Conservation (phyloP, 30 jellyfish, hydroid and myxozoan genomes). For the Turritopsis dohrnii region DNA sequence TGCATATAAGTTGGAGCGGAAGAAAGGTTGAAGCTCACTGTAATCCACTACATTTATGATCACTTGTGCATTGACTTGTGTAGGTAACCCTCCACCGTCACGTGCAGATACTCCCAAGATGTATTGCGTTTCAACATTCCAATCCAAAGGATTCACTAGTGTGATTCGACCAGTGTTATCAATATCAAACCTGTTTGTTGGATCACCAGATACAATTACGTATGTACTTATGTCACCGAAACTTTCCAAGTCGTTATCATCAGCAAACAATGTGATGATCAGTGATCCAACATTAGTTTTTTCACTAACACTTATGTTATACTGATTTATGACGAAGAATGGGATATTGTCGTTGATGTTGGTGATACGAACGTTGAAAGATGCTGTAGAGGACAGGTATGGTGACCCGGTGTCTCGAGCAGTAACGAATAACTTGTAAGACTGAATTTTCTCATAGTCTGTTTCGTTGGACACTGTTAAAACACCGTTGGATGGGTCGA, state of each 20-base stretch:
- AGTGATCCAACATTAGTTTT: slow-evolving; percentile 47
- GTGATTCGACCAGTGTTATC: slow-evolving; percentile 49
- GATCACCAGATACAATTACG: slow-evolving; percentile 47
- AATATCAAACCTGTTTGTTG: slow-evolving; percentile 50
- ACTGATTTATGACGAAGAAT: slow-evolving; percentile 19
- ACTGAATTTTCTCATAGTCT: slow-evolving; percentile 70
- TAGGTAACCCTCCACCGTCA: slow-evolving; percentile 49
- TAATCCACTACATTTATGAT: slow-evolving; percentile 42
- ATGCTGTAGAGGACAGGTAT: slow-evolving; percentile 40
- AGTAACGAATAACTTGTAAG: slow-evolving; percentile 40
- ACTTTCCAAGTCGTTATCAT: slow-evolving; percentile 60
- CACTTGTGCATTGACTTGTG: slow-evolving; percentile 54
- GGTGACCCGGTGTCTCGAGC: slow-evolving; percentile 84
- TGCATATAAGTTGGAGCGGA: slow-evolving; percentile 47
- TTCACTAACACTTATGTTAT: slow-evolving; percentile 59
- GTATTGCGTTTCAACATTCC: slow-evolving; percentile 22
- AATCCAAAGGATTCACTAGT: slow-evolving; percentile 30
- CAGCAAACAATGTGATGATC: slow-evolving; percentile 51
- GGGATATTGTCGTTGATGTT: slow-evolving; percentile 83
- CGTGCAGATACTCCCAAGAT: slow-evolving; percentile 49
- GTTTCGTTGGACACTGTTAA: slow-evolving; percentile 30
- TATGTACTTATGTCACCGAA: slow-evolving; percentile 51
- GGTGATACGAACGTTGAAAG: slow-evolving; percentile 29
- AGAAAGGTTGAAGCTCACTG: slow-evolving; percentile 65
- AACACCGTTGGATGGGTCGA: slow-evolving; percentile 55